phyloP scores from a whole-genome alignment of 2,797 vertebrate species.

The Cyclopterus lumpus region DNA sequence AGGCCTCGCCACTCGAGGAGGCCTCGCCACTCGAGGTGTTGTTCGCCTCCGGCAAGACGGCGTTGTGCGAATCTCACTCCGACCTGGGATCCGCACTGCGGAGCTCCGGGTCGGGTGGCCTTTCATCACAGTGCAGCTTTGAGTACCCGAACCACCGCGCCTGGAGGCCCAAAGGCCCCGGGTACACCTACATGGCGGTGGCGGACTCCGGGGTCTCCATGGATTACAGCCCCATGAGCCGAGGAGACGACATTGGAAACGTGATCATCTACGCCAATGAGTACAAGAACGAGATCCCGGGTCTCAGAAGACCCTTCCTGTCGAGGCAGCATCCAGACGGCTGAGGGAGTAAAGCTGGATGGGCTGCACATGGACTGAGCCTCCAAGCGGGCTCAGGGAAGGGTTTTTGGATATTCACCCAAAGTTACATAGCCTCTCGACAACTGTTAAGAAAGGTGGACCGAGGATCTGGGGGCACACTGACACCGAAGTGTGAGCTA shows the following conservation, averaged over 20 bases:
- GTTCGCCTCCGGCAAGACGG: slow-evolving; percentile 69
- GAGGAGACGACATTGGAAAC: slow-evolving; percentile 70
- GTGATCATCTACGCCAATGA: slow-evolving; percentile 80
- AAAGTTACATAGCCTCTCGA: slow-evolving; percentile 10
- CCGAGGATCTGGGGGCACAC: slow-evolving; percentile 1
- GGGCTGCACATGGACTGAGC: slow-evolving; percentile 6
- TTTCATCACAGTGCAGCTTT: slow-evolving; percentile 83
- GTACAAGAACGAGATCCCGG: slow-evolving; percentile 83
- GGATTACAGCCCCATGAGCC: slow-evolving; percentile 86
- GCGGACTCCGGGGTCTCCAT: slow-evolving; percentile 89
- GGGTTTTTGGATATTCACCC: slow-evolving; percentile 16
- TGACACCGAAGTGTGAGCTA: slow-evolving; percentile 40
- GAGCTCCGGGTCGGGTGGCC: slow-evolving; percentile 70
- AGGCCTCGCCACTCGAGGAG: slow-evolving; percentile 77
- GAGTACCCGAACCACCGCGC: slow-evolving; percentile 79
- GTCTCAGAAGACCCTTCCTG: slow-evolving; percentile 53
- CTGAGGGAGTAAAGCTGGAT: slow-evolving; percentile 40
- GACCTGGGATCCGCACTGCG: slow-evolving; percentile 76
- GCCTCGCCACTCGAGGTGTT: slow-evolving; percentile 73
- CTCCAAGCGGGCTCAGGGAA: background rate
- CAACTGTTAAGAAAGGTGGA: slow-evolving; percentile 38
- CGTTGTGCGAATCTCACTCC: slow-evolving; percentile 72
- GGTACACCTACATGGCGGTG: slow-evolving; percentile 87
- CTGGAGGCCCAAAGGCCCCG: slow-evolving; percentile 76
- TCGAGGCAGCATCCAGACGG: slow-evolving; percentile 57